Evolutionary conservation across 2,888 invertebrate genomes (phyloP).

Genomic region (Drosophila birchii): DNA sequence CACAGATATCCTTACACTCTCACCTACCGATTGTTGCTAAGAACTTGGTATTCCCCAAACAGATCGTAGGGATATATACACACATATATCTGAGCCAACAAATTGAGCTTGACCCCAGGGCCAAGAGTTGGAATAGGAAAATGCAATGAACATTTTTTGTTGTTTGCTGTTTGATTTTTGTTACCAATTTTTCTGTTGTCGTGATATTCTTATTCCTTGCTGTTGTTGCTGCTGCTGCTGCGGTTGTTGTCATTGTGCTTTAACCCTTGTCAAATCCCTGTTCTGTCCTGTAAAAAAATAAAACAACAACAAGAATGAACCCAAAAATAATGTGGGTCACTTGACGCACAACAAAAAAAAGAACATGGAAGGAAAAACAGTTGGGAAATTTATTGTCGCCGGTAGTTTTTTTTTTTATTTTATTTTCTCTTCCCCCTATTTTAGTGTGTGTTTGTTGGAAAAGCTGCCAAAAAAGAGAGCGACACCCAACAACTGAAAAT

Average conservation of each 20-base stretch:
- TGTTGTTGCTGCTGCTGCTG: constrained; percentile 24
- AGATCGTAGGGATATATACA: constrained; percentile 3
- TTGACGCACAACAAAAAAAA: constrained; percentile 62
- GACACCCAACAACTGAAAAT: constrained; percentile 51
- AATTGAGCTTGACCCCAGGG: constrained; percentile 31
- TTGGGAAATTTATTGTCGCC: constrained; percentile 49
- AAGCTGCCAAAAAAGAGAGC: constrained; percentile 52
- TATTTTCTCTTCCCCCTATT: neutral
- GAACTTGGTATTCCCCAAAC: constrained; percentile 24
- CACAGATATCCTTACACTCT: neutral
- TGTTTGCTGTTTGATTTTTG: constrained; percentile 37
- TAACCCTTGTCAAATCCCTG: constrained; percentile 77
- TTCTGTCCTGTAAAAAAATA: constrained; percentile 48
- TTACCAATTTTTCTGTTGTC: constrained; percentile 39
- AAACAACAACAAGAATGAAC: constrained; percentile 39
- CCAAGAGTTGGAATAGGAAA: constrained; percentile 33
- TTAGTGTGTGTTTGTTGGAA: constrained; percentile 23
- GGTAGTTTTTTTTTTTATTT: constrained; percentile 24
- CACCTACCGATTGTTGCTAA: neutral
- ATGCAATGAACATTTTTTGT: constrained; percentile 19
- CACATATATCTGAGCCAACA: constrained; percentile 13
- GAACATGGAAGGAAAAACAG: constrained; percentile 34
- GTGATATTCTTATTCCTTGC: constrained; percentile 20
- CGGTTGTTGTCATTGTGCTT: constrained; percentile 65
- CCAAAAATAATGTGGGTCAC: constrained; percentile 73